Evolutionary conservation across 2,888 invertebrate species (phyloP), one percentile per base, ranked within the genome.

Genomic region (Dione vanillae): DNA sequence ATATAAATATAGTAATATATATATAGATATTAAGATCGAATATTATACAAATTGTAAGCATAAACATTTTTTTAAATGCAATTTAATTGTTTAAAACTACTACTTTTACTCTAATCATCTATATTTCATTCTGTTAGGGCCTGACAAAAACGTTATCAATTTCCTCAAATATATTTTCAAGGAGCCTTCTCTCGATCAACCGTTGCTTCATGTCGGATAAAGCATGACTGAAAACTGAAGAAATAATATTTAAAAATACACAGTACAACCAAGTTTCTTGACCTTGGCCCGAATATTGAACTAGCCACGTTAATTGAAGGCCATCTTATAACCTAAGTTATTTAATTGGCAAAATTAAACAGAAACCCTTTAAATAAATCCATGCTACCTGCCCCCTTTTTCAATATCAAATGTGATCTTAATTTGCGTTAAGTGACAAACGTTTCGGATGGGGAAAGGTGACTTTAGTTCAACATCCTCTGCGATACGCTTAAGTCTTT

Each of bases 401-500:
- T 19, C 14, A 52, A 66, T 64, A 71, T 65, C 59, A 37, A 49
- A 56, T 56, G 20, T 61, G 62, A 6, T 41, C 56, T 56, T 69
- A 43, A 65, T 66, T 69, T 65, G 14, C 56, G 51, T 56, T 69
- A 54, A 35, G 73, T 74, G 74, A 74, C 71, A 74, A 74, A 74
- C 69, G 66, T 64, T 27, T 20, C 19, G n/a, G n/a, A 74, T 72
- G 56, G 69, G 69, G 35, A 56, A 70, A 74, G 74, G 74, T 74
- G 74, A 74, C 74, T 71, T 69, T 72, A 65, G 65, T 37, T 71
- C 69, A 71, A 69, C 56, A 71, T 67, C 74, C 69, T 67, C 61
- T 67, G 66, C 58, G 59, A 58, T 49, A 43, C 40, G 61, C 20
- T 58, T 52, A 19, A 14, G 10, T 54, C 5, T 58, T 56, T 12